Evolutionary conservation across 2,888 invertebrate genomes (phyloP).

Genomic region (Acleris emargana): DNA sequence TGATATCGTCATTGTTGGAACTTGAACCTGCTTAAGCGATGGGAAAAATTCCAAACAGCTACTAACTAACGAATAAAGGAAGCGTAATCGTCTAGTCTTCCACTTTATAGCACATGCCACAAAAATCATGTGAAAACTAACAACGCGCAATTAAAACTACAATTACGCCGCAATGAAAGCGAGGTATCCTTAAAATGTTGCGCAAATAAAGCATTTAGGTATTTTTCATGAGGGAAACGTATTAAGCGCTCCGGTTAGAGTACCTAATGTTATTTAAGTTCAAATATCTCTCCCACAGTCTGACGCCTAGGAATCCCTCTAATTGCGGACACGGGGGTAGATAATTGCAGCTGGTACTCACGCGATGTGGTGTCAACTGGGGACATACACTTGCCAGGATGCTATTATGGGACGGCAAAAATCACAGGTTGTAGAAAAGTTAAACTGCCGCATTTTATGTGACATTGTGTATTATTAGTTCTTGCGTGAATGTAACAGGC

Average conservation of each 20-base stretch:
- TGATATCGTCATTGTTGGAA: slow-evolving; percentile 15
- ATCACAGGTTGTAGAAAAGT: not conserved
- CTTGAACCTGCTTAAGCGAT: slow-evolving; percentile 5
- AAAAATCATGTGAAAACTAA: slow-evolving; percentile 36
- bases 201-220: slow-evolving; percentile 39
- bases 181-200: slow-evolving; percentile 39
- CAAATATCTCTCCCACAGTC: slow-evolving; percentile 70
- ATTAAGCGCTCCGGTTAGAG: slow-evolving; percentile 42
- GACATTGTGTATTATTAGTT: no score
- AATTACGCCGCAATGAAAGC: slow-evolving; percentile 37
- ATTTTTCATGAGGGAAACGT: slow-evolving; percentile 39
- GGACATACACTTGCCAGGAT: slow-evolving; percentile 25
- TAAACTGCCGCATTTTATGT: no score
- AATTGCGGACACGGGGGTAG: slow-evolving; percentile 56
- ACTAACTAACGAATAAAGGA: slow-evolving; percentile 31
- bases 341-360: slow-evolving; percentile 50
- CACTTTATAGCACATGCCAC: slow-evolving; percentile 27
- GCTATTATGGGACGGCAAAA: slow-evolving; percentile 22
- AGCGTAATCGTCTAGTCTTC: slow-evolving; percentile 5
- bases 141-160: slow-evolving; percentile 39
- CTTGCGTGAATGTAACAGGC: no score
- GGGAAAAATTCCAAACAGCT: slow-evolving; percentile 23
- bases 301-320: slow-evolving; percentile 61
- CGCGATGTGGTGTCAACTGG: slow-evolving; percentile 38
- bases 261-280: slow-evolving; percentile 50